Evolutionary conservation across 2,113 vertebrate genomes (phyloP), one percentile per base, ranked within the genome.

Genomic region (Xiphias gladius): DNA sequence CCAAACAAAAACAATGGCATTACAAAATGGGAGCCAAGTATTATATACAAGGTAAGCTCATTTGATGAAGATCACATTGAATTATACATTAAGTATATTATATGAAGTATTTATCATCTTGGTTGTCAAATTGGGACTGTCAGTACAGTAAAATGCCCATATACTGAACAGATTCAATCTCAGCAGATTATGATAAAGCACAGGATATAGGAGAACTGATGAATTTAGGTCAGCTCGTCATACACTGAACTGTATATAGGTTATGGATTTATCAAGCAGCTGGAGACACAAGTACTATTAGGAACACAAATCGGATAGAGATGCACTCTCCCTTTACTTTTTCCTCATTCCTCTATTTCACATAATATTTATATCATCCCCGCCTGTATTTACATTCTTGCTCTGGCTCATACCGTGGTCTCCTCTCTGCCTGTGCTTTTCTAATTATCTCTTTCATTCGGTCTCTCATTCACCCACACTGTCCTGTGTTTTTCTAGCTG

Each of bases 1-100:
- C 73, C 70, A 65, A 88, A 84, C 76, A 69, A 64, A 88, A 90
- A 82, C 88, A 88, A 63, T 73, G 63, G 64, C 73, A 32, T 79
- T 65, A 76, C 73, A 55, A 82, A 91, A 73, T 1, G 12, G 41
- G 54, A 70, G 79, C 62, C 1, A 28, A 50, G 80, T 41, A 52
- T 69, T 77, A 66, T 59, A 54, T 72, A 80, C 35, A 54, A 19
- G 76, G 58, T 71, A 79, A 65, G 61, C 76, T 87, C 57, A 46
- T 81, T 70, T 68, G 84, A 75, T 66, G 39, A 55, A 67, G 68
- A 85, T 84, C 77, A 3, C 66, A 57, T 28, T 81, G 75, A 82
- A 84, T 89, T 77, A 83, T 35, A 62, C 24, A 73, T 86, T 59
- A 46, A 76, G 66, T 41, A 41, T 55, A 52, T 59, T 84, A 61